Base-by-base conservation (phyloP, 2,797 vertebrate species). In the Fringilla coelebs region DNA sequence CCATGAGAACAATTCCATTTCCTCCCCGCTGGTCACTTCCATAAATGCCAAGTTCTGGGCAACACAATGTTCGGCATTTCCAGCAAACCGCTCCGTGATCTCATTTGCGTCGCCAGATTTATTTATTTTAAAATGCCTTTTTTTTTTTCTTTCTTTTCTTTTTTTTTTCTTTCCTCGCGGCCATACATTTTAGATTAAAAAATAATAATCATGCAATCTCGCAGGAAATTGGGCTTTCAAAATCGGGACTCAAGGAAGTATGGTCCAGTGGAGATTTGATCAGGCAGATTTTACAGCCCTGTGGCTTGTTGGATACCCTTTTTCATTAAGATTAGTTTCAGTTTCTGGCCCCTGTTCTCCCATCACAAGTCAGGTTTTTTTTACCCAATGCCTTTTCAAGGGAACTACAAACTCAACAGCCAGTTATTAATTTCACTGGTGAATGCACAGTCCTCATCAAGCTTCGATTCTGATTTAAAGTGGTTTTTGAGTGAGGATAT, bases 161-260 rank as follows among this genome's bases (percentile, higher is more conserved):
- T 26, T 25, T 43, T 36, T 19, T 16, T 20, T 22, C n/a, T 4
- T 24, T 8, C 49, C 60, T 84, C 13, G 70, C 18, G 43, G 55
- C 40, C 94, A 93, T 92, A 93, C 85, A 92, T 87, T 96, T 95
- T 92, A 93, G 92, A 91, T 96, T 95, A 94, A 95, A 94, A 93
- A 89, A 88, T 75, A 95, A 95, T 93, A 91, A 92, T 95, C 83
- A 79, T 25, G 38, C 90, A 89, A 91, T 84, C 83, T 94, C 19
- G 31, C 77, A 94, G 94, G 88, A 96, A 96, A 91, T 13, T 41
- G 51, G 80, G 36, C 77, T 95, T 96, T 95, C 90, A 70, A 90
- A 93, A 94, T 75, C 2, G 2, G 60, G 83, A 63, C 0, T 2
- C 40, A 16, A 76, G 90, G 77, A 73, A 90, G 60, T 57, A 15